phyloP scores from a whole-genome alignment of 2,888 invertebrate species.

The Eumacrocentrus americanus region DNA sequence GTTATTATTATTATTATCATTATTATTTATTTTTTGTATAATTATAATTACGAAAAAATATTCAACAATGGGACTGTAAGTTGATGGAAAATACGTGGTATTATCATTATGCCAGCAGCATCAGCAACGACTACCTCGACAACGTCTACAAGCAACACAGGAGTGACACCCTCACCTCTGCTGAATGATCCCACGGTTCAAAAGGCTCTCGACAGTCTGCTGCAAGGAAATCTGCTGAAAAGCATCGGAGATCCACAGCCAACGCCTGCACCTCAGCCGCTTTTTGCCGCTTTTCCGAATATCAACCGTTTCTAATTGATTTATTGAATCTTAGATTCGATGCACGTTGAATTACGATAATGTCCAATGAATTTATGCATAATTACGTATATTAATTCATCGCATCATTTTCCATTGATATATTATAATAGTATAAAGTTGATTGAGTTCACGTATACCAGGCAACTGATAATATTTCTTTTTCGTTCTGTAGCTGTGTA shows the following conservation, averaged over 20 bases:
- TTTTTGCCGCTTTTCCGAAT: conserved; percentile 59
- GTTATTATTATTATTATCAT: too few species aligned
- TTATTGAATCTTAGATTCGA: too few species aligned
- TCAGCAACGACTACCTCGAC: conserved; percentile 43
- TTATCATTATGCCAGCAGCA: conserved; percentile 56
- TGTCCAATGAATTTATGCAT: too few species aligned
- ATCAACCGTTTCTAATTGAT: conserved; percentile 55
- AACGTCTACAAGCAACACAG: conserved; percentile 45
- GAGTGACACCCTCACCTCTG: conserved; percentile 65
- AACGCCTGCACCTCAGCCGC: conserved; percentile 46
- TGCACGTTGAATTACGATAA: too few species aligned
- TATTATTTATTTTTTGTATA: background rate
- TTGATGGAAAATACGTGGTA: conserved; percentile 41
- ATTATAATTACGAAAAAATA: background rate
- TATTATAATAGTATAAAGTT: too few species aligned
- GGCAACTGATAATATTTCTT: too few species aligned
- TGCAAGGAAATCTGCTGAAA: conserved; percentile 67
- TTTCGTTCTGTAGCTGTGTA: background rate
- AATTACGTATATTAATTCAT: too few species aligned
- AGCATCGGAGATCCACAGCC: conserved; percentile 59
- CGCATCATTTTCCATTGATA: too few species aligned
- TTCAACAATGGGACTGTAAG: conserved; percentile 8
- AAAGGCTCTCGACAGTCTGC: conserved; percentile 76
- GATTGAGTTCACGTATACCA: too few species aligned
- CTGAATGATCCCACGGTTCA: conserved; percentile 79